phyloP scores from a whole-genome alignment of 2,888 invertebrate species.

The Epistrophe grossulariae region DNA sequence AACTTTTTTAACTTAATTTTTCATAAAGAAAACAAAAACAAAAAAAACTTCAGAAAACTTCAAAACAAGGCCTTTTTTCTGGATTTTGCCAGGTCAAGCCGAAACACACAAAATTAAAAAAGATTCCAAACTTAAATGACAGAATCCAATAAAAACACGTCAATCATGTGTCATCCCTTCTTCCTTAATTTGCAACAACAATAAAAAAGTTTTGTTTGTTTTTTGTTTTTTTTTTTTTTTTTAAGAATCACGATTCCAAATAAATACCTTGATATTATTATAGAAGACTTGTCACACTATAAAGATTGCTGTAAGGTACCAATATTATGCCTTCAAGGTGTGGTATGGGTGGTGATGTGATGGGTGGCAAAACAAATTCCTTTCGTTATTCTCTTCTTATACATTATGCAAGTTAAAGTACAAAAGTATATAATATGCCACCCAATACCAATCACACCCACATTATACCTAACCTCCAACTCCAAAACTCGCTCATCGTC shows the following conservation, averaged over 20 bases:
- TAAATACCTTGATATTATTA: no score
- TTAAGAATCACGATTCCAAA: slow-evolving; percentile 5
- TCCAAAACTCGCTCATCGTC: neutral
- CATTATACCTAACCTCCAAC: neutral
- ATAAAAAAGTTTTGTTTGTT: slow-evolving; percentile 22
- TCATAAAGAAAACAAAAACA: neutral
- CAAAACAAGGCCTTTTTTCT: slow-evolving; percentile 14
- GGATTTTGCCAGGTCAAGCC: slow-evolving; percentile 25
- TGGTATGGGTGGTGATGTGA: neutral
- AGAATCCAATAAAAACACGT: slow-evolving; percentile 70
- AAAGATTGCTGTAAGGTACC: slow-evolving; percentile 15
- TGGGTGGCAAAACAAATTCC: slow-evolving; percentile 42
- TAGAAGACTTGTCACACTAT: slow-evolving; percentile 32
- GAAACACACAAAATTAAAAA: slow-evolving; percentile 43
- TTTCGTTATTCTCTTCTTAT: slow-evolving; percentile 13
- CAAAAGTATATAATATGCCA: slow-evolving; percentile 30
- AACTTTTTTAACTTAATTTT: slow-evolving; percentile 30
- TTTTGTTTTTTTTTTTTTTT: neutral
- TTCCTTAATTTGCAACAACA: slow-evolving; percentile 49
- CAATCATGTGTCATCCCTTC: slow-evolving; percentile 71
- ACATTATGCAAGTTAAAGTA: slow-evolving; percentile 16
- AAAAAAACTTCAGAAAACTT: slow-evolving; percentile 12
- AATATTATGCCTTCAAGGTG: neutral
- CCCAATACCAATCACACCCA: slow-evolving; percentile 35
- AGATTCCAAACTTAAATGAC: slow-evolving; percentile 35